Conservation (phyloP, 1,140 invertebrate species). For the Philotrypesis tridentata region DNA sequence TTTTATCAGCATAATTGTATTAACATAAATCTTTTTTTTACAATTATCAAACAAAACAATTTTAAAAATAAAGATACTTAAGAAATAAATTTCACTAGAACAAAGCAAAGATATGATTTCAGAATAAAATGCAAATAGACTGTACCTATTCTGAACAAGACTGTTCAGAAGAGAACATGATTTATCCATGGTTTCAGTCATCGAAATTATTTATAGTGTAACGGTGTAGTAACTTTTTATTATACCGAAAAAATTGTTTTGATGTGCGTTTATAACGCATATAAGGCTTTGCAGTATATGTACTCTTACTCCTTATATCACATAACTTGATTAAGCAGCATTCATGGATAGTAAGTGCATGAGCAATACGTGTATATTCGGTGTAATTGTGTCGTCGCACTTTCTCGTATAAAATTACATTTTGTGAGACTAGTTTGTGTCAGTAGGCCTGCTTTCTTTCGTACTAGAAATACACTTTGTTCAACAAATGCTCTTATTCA, state of each 20-base stretch:
- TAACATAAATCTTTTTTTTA: conserved; percentile 16
- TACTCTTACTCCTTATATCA: conserved; percentile 66
- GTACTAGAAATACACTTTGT: conserved; percentile 52
- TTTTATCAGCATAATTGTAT: background rate
- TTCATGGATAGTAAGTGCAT: conserved; percentile 55
- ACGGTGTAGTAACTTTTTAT: conserved; percentile 58
- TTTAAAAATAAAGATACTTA: conserved; percentile 16
- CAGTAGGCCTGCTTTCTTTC: conserved; percentile 67
- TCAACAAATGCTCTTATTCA: conserved; percentile 49
- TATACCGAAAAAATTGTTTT: conserved; percentile 44
- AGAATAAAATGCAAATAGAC: conserved; percentile 42
- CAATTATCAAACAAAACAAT: conserved; percentile 30
- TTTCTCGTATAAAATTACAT: conserved; percentile 41
- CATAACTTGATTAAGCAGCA: conserved; percentile 65
- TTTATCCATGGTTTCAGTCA: conserved; percentile 67
- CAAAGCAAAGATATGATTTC: conserved; percentile 28
- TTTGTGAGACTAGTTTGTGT: conserved; percentile 62
- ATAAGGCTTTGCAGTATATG: conserved; percentile 58
- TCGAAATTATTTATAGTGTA: conserved; percentile 65
- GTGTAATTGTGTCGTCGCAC: conserved; percentile 49
- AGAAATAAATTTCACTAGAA: background rate
- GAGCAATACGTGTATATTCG: conserved; percentile 64
- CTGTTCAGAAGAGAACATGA: conserved; percentile 61
- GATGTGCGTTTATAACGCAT: conserved; percentile 46
- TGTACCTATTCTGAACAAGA: conserved; percentile 34